Base-by-base conservation (phyloP, 2,888 invertebrate genomes). In the Monochamus alternatus region DNA sequence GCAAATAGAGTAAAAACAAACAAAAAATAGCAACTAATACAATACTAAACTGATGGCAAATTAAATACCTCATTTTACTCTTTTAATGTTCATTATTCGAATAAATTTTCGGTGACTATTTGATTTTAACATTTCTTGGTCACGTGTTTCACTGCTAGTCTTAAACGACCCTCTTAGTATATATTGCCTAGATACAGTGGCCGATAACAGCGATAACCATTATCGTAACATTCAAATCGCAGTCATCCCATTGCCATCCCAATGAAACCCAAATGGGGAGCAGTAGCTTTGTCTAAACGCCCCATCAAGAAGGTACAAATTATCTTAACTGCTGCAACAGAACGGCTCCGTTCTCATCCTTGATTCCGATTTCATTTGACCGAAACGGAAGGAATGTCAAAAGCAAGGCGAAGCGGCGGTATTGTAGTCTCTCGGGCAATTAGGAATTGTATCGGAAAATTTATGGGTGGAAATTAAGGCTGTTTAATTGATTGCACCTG, bases 131-230 rank as follows among this genome's bases (percentile, higher is more conserved):
- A 22, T 22, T 22, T 22, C 22, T 22, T 22, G 22, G 22, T 22
- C 22, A 0, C 22, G 22, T 22, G 22, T 22, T 22, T 22, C 22
- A 22, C 22, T 22, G 22, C 22, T 22, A 38, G 5, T 7, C 38
- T 38, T 38, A 38, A 38, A 38, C 7, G 38, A 7, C 38, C 38
- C 38, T 38, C 38, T 38, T 12, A 44, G 60, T 55, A 47, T 73
- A 59, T 60, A 66, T 66, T 73, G 65, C 44, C 47, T 63, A 74
- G 69, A 63, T 55, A 14, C 55, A 59, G 74, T 55, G 3, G 22
- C 55, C 55, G 55, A 55, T 55, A 55, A n/a, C 22, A n/a, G 14
- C 22, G 55, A 55, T 55, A 55, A 55, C 22, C 62, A 38, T 62
- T 62, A 12, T 62, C 62, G 14, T 38, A 32, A 62, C 38, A 62